phyloP scores from a whole-genome alignment of 2,888 invertebrate genomes.

The Chymomyza fuscimana region DNA sequence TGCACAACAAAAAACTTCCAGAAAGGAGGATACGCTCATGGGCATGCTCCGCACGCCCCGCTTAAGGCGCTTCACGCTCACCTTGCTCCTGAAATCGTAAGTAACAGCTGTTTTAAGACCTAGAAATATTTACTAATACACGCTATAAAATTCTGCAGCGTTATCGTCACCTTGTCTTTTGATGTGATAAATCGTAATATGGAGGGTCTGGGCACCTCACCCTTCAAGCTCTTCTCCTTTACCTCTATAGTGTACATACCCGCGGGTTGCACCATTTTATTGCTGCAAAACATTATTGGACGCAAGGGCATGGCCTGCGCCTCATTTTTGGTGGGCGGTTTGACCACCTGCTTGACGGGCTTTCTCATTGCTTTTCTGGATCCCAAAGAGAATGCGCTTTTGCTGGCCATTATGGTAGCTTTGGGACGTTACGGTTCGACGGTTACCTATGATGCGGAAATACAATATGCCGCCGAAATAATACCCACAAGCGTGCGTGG shows the following conservation, averaged over 20 bases:
- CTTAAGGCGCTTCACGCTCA: slow-evolving; percentile 81
- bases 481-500: slow-evolving; percentile 84
- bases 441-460: slow-evolving; percentile 83
- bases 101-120: slow-evolving; percentile 45
- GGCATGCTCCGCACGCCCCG: slow-evolving; percentile 82
- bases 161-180: slow-evolving; percentile 82
- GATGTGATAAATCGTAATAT: slow-evolving; percentile 83
- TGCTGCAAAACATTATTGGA: slow-evolving; percentile 77
- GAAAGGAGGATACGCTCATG: slow-evolving; percentile 76
- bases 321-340: slow-evolving; percentile 81
- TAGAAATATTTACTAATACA: neutral
- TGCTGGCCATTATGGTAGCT: slow-evolving; percentile 80
- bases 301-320: slow-evolving; percentile 82
- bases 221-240: slow-evolving; percentile 81
- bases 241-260: slow-evolving; percentile 82
- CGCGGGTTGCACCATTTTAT: slow-evolving; percentile 78
- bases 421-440: slow-evolving; percentile 82
- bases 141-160: slow-evolving; percentile 72
- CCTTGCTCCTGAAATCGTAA: slow-evolving; percentile 83
- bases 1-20: slow-evolving; percentile 44
- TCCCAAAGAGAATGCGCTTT: slow-evolving; percentile 72
- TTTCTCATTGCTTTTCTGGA: slow-evolving; percentile 78
- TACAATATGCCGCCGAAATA: slow-evolving; percentile 84
- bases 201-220: slow-evolving; percentile 81
- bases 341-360: slow-evolving; percentile 81